These are phyloP conservation scores for Syngnathus floridae DNA, from an alignment of 2,113 vertebrate species.

Conservation along the genomic window DNA sequence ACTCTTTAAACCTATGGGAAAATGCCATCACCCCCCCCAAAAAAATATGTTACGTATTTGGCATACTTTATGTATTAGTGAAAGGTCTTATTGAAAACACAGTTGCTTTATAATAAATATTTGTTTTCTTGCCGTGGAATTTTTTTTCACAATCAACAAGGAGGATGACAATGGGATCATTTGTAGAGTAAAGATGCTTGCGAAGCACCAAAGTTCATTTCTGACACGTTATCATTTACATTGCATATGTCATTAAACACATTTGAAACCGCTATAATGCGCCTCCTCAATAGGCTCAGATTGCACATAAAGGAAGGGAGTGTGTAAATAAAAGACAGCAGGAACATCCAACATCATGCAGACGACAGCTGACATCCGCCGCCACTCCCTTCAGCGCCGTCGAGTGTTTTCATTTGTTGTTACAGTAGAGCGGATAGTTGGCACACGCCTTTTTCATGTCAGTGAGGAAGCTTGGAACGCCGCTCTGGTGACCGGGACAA, in stretches of 20 bases:
- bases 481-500: conserved; percentile 68
- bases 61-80: too few relatives aligned
- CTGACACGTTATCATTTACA: not conserved
- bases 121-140: not conserved
- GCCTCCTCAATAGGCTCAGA: not conserved
- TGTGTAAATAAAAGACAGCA: conserved; percentile 17
- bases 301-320: conserved; percentile 14
- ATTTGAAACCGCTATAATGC: not conserved
- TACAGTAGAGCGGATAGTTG: conserved; percentile 61
- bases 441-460: conserved; percentile 81
- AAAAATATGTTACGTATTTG: too few relatives aligned
- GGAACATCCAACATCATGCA: conserved; percentile 21
- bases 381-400: not conserved
- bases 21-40: too few relatives aligned
- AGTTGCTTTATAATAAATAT: not conserved
- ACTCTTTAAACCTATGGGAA: too few relatives aligned
- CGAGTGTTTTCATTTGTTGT: conserved; percentile 50
- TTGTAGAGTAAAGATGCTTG: not conserved
- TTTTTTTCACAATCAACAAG: not conserved
- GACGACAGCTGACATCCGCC: not conserved
- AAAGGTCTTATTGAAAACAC: too few relatives aligned
- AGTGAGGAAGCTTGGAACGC: conserved; percentile 80
- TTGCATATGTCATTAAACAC: not conserved
- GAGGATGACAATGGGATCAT: not conserved
- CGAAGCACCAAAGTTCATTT: not conserved